Conservation (phyloP, 2,113 vertebrate genomes). For the Agapornis roseicollis region DNA sequence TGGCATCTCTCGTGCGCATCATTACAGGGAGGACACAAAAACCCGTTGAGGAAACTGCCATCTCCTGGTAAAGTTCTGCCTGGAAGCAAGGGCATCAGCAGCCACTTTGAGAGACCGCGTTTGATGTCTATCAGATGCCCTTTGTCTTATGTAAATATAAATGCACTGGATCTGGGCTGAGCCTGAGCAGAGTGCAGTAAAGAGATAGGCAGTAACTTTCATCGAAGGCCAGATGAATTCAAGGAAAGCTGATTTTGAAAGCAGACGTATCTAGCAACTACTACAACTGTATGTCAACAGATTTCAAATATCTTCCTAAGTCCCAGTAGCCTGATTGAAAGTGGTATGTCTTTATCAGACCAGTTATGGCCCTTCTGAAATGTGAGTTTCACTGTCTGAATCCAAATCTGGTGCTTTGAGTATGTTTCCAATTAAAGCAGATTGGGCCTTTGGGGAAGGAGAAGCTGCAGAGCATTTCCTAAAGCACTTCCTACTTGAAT, state of each 20-base stretch:
- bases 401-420: background rate
- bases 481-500: background rate
- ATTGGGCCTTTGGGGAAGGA: background rate
- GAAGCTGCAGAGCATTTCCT: background rate
- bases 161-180: background rate
- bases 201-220: background rate
- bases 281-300: background rate
- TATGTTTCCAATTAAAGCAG: background rate
- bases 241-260: background rate
- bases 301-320: background rate
- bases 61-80: background rate
- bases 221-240: background rate
- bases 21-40: background rate
- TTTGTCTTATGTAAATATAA: background rate
- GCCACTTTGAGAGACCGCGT: background rate
- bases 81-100: background rate
- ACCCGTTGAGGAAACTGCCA: background rate
- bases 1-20: accelerated
- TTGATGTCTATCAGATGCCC: background rate
- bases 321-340: background rate
- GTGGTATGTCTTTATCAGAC: background rate
- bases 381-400: background rate
- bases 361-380: background rate
- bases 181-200: background rate
- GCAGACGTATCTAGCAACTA: background rate